A percentile compares a stretch with the other conserved stretches of the same genome.
These are phyloP conservation scores for Odontocolon sp. DNA, from an alignment of 2,888 invertebrate genomes.

Conservation along the genomic window DNA sequence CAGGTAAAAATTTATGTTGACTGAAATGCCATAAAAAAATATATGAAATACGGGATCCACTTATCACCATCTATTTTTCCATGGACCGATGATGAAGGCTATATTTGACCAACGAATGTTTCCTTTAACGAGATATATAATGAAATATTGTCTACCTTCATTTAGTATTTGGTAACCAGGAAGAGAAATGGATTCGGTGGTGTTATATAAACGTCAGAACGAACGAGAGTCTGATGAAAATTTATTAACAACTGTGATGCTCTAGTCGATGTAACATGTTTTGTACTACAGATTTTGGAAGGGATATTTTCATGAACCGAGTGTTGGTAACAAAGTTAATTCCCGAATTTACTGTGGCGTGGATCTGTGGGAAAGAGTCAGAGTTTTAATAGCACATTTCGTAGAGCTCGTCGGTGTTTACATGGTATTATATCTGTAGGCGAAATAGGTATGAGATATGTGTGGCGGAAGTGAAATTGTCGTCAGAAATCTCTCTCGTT, in stretches of 20 bases:
- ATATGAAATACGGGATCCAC: too few relatives aligned
- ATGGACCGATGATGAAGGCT: too few relatives aligned
- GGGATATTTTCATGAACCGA: neutral
- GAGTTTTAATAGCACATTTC: slow-evolving; percentile 46
- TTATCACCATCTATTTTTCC: too few relatives aligned
- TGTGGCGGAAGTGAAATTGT: neutral
- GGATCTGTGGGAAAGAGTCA: neutral
- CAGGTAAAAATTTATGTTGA: too few relatives aligned
- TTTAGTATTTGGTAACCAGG: too few relatives aligned
- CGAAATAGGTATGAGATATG: slow-evolving; percentile 22
- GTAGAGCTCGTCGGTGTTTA: slow-evolving; percentile 21
- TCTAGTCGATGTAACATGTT: too few relatives aligned
- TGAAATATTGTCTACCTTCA: too few relatives aligned
- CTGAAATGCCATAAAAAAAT: too few relatives aligned
- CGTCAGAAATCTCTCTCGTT: slow-evolving; percentile 12
- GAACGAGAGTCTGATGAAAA: slow-evolving; percentile 20
- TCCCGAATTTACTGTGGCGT: slow-evolving; percentile 21
- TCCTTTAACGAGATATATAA: too few relatives aligned
- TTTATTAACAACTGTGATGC: slow-evolving; percentile 39
- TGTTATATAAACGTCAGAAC: slow-evolving; percentile 8
- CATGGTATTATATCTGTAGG: slow-evolving; percentile 2
- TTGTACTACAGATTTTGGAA: slow-evolving; percentile 1
- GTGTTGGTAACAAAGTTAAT: slow-evolving; percentile 26
- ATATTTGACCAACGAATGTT: too few relatives aligned
- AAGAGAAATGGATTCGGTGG: too few relatives aligned